Evolutionary conservation across 2,888 invertebrate species (phyloP).

Genomic region (Drosophila nr. perissopoda): DNA sequence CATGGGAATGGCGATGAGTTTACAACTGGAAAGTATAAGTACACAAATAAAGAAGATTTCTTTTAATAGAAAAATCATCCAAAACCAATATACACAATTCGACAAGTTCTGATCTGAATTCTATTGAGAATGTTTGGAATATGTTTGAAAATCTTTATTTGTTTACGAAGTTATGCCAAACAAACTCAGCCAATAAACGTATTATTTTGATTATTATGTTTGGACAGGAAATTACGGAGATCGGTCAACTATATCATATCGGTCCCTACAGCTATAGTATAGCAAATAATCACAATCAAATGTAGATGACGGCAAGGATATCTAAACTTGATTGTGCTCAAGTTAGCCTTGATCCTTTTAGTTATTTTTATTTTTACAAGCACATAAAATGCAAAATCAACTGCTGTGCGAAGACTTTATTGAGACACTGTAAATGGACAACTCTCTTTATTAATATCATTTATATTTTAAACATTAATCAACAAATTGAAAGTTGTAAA

Average conservation of each 20-base stretch:
- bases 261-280: no score
- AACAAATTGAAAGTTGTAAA: no score
- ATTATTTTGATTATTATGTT: background rate
- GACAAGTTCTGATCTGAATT: background rate
- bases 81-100: background rate
- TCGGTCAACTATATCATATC: background rate
- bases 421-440: background rate
- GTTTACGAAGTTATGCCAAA: background rate
- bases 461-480: no score
- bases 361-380: no score
- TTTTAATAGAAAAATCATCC: background rate
- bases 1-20: slow-evolving; percentile 17
- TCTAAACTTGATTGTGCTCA: no score
- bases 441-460: background rate
- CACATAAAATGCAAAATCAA: no score
- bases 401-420: background rate
- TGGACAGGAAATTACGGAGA: background rate
- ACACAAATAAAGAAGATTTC: background rate
- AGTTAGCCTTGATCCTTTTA: no score
- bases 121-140: background rate
- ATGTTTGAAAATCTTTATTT: background rate
- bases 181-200: background rate
- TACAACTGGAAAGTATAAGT: slow-evolving; percentile 16
- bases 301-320: no score
- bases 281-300: no score